Conservation (phyloP, 2,113 vertebrate species). For the Platysternon megacephalum region DNA sequence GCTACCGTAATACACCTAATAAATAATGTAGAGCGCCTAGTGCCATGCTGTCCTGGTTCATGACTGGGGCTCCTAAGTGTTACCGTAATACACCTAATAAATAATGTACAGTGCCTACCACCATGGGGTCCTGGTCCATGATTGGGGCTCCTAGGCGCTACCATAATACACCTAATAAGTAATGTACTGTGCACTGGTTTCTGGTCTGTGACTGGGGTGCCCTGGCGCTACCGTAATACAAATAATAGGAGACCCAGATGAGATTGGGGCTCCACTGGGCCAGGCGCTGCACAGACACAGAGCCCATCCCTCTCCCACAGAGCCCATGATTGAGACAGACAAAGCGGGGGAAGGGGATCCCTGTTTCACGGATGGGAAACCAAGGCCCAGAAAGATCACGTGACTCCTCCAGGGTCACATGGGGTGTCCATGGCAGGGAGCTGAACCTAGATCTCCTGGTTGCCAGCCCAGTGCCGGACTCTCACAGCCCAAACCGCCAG, state of each 20-base stretch:
- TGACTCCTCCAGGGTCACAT: not conserved
- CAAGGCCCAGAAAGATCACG: not conserved
- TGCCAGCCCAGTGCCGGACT: not conserved
- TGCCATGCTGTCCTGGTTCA: not conserved
- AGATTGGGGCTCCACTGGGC: not conserved
- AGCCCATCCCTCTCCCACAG: not conserved
- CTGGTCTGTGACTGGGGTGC: not conserved
- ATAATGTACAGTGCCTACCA: not conserved
- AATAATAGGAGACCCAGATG: not conserved
- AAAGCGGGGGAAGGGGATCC: not conserved
- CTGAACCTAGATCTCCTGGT: not conserved
- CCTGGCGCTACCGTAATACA: not conserved
- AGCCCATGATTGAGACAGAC: not conserved
- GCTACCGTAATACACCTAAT: too few species aligned
- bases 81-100: not conserved
- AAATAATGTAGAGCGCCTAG: not conserved
- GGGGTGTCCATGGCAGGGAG: not conserved
- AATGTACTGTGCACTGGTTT: not conserved
- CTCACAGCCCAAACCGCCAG: not conserved
- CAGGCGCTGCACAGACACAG: not conserved
- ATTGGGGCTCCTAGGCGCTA: too few species aligned
- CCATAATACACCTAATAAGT: too few species aligned
- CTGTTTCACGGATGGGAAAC: not conserved
- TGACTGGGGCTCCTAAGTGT: not conserved
- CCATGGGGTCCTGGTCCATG: too few species aligned